Evolutionary conservation across 2,888 invertebrate genomes (phyloP).

Genomic region (Silvanus unidentatus): DNA sequence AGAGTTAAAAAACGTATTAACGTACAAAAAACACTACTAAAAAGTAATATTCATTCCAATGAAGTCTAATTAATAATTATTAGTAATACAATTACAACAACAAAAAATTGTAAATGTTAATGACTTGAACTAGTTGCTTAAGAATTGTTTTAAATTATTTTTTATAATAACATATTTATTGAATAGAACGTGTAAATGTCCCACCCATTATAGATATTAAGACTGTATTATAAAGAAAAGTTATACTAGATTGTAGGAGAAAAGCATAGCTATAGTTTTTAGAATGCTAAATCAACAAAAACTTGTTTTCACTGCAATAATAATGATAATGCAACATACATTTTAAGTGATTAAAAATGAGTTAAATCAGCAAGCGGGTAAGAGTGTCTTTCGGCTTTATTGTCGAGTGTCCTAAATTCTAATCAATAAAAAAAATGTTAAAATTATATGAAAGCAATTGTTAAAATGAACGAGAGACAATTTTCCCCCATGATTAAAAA

Average conservation of each 20-base stretch:
- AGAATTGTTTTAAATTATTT: slow-evolving; percentile 36
- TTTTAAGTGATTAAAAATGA: too few species aligned
- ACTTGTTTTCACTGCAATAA: too few species aligned
- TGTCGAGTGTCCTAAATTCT: not conserved
- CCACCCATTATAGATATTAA: not conserved
- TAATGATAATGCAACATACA: too few species aligned
- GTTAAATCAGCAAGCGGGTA: too few species aligned
- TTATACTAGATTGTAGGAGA: too few species aligned
- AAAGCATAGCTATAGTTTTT: too few species aligned
- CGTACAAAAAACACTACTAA: not conserved
- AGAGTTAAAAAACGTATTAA: too few species aligned
- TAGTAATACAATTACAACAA: not conserved
- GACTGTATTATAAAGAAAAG: slow-evolving; percentile 3
- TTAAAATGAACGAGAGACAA: too few species aligned
- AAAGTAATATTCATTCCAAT: not conserved
- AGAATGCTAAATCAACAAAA: too few species aligned
- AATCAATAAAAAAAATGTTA: too few species aligned
- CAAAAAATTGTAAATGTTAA: slow-evolving; percentile 25
- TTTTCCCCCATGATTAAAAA: too few species aligned
- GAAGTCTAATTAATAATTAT: not conserved
- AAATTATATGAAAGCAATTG: too few species aligned
- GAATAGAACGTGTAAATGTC: slow-evolving; percentile 1
- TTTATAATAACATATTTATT: slow-evolving; percentile 31
- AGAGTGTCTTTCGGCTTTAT: not conserved
- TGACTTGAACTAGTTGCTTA: slow-evolving; percentile 27